Percentiles rank a stretch among this genome's conserved stretches.
These are phyloP conservation scores for Diceros bicornis DNA, from an alignment of 2,797 vertebrate genomes.

Conservation along the genomic window DNA sequence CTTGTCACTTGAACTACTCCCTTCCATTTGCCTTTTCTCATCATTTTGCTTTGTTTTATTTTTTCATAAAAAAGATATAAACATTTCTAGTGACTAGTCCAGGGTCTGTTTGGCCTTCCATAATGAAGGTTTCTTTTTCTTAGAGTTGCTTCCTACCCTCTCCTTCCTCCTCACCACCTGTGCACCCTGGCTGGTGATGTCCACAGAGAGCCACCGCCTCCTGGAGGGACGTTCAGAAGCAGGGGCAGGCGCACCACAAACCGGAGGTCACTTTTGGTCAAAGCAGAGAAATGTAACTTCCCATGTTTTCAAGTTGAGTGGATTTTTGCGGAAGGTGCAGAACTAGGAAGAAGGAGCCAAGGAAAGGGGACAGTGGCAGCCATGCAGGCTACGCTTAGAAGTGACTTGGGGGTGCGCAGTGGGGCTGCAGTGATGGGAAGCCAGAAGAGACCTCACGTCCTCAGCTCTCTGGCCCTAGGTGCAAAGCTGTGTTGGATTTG, in stretches of 20 bases:
- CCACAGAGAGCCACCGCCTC: not conserved
- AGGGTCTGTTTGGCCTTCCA: not conserved
- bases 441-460: not conserved
- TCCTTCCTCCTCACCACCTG: not conserved
- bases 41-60: not conserved
- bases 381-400: too few relatives aligned
- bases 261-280: not conserved
- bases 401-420: not conserved
- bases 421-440: not conserved
- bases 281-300: not conserved
- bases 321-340: not conserved
- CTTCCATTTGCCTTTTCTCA: not conserved
- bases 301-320: not conserved
- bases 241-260: not conserved
- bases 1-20: not conserved
- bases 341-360: not conserved
- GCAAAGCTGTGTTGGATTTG: too few relatives aligned
- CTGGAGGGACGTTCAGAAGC: too few relatives aligned
- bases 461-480: not conserved
- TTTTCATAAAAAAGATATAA: not conserved
- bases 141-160: not conserved
- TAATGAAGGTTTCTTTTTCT: not conserved
- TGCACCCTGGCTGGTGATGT: too few relatives aligned
- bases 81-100: not conserved
- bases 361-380: not conserved